Evolutionary conservation across 2,113 vertebrate genomes (phyloP).

Genomic region (Protobothrops mucrosquamatus): DNA sequence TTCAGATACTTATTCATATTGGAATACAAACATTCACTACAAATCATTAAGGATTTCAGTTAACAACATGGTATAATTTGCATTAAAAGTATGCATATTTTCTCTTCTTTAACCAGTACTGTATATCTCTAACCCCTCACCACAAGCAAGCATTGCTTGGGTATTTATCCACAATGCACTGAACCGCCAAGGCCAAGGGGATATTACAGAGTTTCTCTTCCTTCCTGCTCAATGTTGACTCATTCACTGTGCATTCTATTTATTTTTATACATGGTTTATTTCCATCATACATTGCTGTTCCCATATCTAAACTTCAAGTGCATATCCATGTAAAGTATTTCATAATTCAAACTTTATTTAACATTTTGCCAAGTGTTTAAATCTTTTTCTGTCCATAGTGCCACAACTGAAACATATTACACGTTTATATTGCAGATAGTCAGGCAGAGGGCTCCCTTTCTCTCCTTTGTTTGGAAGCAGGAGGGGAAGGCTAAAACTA

Average conservation of each 20-base stretch:
- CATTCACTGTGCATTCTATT: background rate
- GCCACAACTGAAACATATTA: background rate
- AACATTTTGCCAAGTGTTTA: background rate
- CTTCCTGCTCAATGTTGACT: background rate
- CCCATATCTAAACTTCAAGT: background rate
- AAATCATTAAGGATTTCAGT: background rate
- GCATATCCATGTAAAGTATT: background rate
- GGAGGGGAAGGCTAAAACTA: slow-evolving; percentile 2
- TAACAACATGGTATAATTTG: background rate
- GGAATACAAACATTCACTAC: background rate
- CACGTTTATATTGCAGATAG: slow-evolving; percentile 12
- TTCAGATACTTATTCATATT: background rate
- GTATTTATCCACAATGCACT: background rate
- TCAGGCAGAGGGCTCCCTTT: slow-evolving; percentile 51
- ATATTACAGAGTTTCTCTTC: background rate
- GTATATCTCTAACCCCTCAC: background rate
- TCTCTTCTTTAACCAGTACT: background rate
- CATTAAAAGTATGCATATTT: background rate
- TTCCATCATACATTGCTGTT: background rate
- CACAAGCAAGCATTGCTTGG: background rate
- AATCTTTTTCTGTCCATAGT: background rate
- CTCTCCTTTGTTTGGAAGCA: slow-evolving; percentile 25
- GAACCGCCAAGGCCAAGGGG: background rate
- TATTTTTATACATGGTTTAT: background rate
- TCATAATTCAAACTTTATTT: background rate